Base-by-base conservation (phyloP, 1,140 invertebrate species). In the Drosophila orena region DNA sequence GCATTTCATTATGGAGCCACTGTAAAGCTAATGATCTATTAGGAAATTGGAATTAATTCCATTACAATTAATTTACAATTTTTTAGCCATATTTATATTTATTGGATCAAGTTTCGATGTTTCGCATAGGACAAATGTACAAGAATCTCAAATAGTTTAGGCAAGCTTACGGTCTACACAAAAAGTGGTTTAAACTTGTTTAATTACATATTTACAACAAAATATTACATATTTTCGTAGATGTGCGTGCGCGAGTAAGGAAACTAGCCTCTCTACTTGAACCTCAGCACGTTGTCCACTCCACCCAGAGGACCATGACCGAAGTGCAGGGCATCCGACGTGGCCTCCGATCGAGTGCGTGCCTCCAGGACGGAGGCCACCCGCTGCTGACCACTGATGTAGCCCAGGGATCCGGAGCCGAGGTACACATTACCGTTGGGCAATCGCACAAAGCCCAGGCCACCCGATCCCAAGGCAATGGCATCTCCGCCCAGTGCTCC, bases 361-460 rank as follows among this genome's bases (percentile, higher is more conserved):
- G 88, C 91, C 44, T 91, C 81, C 46, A 75, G 37, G 0, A 91
- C 68, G 3, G 77, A 81, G 6, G 85, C 77, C 6, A 76, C 58
- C 5, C 78, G 75, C 52, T 92, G 89, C 56, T 91, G 81, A 11
- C 75, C 81, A 49, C 83, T 92, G 14, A 92, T 90, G 43, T 92
- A 92, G 49, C 91, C 91, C 42, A 92, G 35, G 0, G 91, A 92
- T 1, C 92, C 92, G 1, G 91, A 92, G 6, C 92, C 92, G 34
- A 92, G 34, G 37, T 92, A 90, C 0, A 92, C 80, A 55, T 81
- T 90, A 2, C 92, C 92, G 52, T 92, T 92, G 38, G 90, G 74
- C 42, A 91, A 15, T 0, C 86, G 89, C 7, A 92, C 83, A 24
- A 80, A 92, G 14, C 92, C 92, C 50, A 92, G 55, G 6, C 91